phyloP scores from a whole-genome alignment of 2,888 invertebrate genomes.

The Hypolimnas misippus region DNA sequence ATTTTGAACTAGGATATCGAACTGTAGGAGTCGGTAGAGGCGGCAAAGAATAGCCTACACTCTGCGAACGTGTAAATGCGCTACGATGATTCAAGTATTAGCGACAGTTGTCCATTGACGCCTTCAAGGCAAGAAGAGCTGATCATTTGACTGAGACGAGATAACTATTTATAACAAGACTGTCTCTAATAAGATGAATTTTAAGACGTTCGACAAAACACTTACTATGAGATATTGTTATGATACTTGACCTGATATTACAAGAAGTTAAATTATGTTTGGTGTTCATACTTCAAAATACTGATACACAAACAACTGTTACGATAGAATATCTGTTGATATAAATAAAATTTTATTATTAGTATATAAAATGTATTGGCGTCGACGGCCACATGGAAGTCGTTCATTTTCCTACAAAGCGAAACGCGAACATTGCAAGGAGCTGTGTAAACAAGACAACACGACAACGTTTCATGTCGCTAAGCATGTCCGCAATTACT shows the following conservation, averaged over 20 bases:
- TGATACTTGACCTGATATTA: not conserved
- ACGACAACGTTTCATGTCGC: conserved; percentile 52
- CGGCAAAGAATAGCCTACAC: too few species aligned
- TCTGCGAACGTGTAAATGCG: too few species aligned
- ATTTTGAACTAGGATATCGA: too few species aligned
- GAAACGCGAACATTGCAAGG: conserved; percentile 49
- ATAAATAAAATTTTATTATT: conserved; percentile 12
- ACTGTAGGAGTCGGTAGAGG: too few species aligned
- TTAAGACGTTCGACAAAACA: not conserved
- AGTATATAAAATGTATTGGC: conserved; percentile 11
- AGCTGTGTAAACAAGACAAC: conserved; percentile 55
- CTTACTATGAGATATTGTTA: not conserved
- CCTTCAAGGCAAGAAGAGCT: too few species aligned
- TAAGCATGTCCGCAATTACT: conserved; percentile 49
- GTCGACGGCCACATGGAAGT: conserved; percentile 19
- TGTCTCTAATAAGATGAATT: not conserved
- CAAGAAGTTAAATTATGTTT: not conserved
- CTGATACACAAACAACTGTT: not conserved
- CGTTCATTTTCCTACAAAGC: conserved; percentile 36
- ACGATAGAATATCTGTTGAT: conserved; percentile 10
- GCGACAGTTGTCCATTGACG: too few species aligned
- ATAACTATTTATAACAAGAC: too few species aligned
- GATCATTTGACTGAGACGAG: too few species aligned
- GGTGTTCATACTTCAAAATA: conserved; percentile 1
- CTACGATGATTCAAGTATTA: too few species aligned